A percentile compares a stretch with the other conserved stretches of the same genome.
phyloP scores from a whole-genome alignment of 2,113 vertebrate genomes.

The Pelecanoides urinatrix region DNA sequence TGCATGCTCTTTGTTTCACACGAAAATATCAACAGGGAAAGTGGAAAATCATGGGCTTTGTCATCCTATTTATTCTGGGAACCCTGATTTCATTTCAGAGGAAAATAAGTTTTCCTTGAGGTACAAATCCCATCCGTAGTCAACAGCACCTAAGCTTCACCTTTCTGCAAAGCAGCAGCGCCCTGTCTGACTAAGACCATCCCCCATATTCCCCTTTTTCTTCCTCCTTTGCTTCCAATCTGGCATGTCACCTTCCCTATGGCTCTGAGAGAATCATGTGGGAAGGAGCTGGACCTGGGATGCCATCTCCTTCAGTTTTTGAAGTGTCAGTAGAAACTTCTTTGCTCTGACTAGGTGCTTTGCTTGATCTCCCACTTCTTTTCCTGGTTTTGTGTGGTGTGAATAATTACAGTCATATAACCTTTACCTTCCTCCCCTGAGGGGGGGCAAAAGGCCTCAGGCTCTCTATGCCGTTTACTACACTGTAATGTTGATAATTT shows the following conservation, averaged over 20 bases:
- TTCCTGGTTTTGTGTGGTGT: not conserved
- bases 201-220: not conserved
- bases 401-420: not conserved
- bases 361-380: not conserved
- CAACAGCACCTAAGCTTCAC: not conserved
- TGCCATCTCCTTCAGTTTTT: not conserved
- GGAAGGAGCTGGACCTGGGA: not conserved
- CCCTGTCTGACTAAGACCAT: not conserved
- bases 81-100: not conserved
- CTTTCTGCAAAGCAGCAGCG: not conserved
- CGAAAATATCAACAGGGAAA: constrained; percentile 11
- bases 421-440: not conserved
- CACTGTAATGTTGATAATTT: not conserved
- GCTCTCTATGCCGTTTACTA: not conserved
- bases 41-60: not conserved
- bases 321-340: not conserved
- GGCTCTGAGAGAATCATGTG: accelerated
- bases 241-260: not conserved
- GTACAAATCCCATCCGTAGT: not conserved
- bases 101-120: not conserved
- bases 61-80: not conserved
- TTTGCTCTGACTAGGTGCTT: not conserved
- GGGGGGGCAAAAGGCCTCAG: not conserved
- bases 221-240: not conserved
- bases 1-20: constrained; percentile 18